Base-by-base conservation (phyloP, 1,140 invertebrate species). In the Saxidomus purpurata region DNA sequence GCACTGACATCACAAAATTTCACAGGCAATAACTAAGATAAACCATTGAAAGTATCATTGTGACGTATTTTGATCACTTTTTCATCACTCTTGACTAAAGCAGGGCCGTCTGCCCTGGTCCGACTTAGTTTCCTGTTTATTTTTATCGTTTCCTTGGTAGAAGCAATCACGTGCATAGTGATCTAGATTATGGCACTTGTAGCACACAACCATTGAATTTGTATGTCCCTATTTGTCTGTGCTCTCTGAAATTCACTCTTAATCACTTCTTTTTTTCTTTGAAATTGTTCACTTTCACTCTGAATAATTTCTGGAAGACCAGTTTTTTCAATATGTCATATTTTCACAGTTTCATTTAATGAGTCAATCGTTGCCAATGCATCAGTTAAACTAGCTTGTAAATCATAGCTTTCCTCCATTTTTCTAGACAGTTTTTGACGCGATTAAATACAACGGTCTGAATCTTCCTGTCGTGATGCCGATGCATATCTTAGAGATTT, bases 21-120 rank as follows among this genome's bases (percentile, higher is more conserved):
- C 15, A 28, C 43, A 2, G 11, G 8, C 47, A 81, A 61, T 25
- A 81, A 25, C 9, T 59, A 43, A n/a, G 47, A 81, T 17, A 9
- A 59, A 25, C 79, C 47, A 52, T 47, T 28, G 28, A 59, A 59
- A 55, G 28, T 59, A 28, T 31, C 47, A n/a, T 49, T 13, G 28
- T 25, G 59, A 25, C 59, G 55, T 19, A 61, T 36, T n/a, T 31
- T 81, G 8, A 19, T 59, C n/a, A 28, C 31, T 4, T 52, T 59
- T 17, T 59, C 47, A 52, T 17, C 31, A 28, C 79, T 59, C 9
- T 83, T 55, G 80, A 83, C 80, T 28, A 43, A 83, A 22, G 31
- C 59, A 15, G 80, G 80, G 80, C 80, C 80, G 80, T 59, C 67
- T 11, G 80, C 25, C 63, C 25, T 36, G 31, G 80, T 83, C 80